These are phyloP conservation scores for Polypterus senegalus DNA, from an alignment of 2,113 vertebrate species.

Conservation along the genomic window DNA sequence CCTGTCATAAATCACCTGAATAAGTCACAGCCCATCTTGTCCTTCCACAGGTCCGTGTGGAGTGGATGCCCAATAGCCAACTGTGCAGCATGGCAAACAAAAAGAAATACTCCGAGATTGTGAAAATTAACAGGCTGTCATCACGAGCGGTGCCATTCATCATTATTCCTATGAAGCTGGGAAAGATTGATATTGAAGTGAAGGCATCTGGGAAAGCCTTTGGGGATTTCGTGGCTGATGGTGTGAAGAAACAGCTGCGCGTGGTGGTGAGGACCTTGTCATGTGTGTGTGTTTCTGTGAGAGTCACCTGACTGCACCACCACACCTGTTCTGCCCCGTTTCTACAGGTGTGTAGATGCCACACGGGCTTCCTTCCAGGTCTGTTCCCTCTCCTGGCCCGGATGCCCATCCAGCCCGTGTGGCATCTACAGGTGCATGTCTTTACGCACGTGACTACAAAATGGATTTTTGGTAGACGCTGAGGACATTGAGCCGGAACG, in stretches of 20 bases:
- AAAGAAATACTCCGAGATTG: slow-evolving; percentile 31
- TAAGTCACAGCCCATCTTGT: background rate
- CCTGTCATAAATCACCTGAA: no score
- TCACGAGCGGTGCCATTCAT: slow-evolving; percentile 44
- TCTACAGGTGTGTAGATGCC: no score
- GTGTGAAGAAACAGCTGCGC: slow-evolving; percentile 41
- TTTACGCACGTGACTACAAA: no score
- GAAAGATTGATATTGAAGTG: slow-evolving; percentile 47
- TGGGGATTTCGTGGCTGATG: slow-evolving; percentile 30
- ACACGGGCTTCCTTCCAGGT: no score
- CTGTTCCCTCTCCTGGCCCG: no score
- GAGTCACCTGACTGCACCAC: no score
- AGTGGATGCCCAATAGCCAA: slow-evolving; percentile 44
- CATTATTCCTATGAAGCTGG: slow-evolving; percentile 44
- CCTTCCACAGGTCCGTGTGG: slow-evolving; percentile 43
- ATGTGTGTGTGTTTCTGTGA: no score
- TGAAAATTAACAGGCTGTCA: slow-evolving; percentile 26
- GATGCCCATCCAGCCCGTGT: no score
- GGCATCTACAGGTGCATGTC: no score
- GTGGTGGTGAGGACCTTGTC: slow-evolving; percentile 41
- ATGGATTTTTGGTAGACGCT: no score
- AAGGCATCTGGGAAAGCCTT: slow-evolving; percentile 22
- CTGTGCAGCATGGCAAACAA: slow-evolving; percentile 51
- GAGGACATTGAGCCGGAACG: no score
- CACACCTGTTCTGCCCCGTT: no score